These are phyloP conservation scores for Cephus pulcher DNA, from an alignment of 2,888 invertebrate genomes.

Conservation along the genomic window DNA sequence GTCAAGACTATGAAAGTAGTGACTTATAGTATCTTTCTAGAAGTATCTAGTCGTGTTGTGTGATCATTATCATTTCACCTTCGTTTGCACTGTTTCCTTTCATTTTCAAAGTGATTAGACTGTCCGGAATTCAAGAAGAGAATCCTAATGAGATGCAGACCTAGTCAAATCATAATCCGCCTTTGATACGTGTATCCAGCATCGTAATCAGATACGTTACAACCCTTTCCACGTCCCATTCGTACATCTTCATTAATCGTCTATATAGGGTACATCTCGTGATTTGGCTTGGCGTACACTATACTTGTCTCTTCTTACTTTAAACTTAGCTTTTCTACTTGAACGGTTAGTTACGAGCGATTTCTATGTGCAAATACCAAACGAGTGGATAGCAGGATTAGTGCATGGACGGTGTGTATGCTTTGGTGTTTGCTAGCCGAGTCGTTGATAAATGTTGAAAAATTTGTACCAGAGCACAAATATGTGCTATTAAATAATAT, in stretches of 20 bases:
- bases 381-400: constrained; percentile 15
- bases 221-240: not conserved
- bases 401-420: constrained; percentile 33
- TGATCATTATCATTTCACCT: not conserved
- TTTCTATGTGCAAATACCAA: not conserved
- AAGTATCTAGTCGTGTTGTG: constrained; percentile 32
- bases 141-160: not conserved
- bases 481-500: not conserved
- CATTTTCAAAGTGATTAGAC: constrained; percentile 6
- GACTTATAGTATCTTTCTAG: constrained; percentile 25
- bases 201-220: not conserved
- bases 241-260: constrained; percentile 7
- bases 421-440: not conserved
- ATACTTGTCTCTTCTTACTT: constrained; percentile 38
- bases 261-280: not conserved
- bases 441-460: not conserved
- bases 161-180: not conserved
- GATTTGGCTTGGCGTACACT: constrained; percentile 2
- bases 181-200: not conserved
- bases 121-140: not conserved
- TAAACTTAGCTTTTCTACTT: constrained; percentile 11
- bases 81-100: not conserved
- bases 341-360: constrained; percentile 3
- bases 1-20: constrained; percentile 37
- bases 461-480: not conserved